A percentile compares a stretch with the other conserved stretches of the same genome.
Evolutionary conservation across 2,888 invertebrate species (phyloP).

Genomic region (Tetrapedia diversipes): DNA sequence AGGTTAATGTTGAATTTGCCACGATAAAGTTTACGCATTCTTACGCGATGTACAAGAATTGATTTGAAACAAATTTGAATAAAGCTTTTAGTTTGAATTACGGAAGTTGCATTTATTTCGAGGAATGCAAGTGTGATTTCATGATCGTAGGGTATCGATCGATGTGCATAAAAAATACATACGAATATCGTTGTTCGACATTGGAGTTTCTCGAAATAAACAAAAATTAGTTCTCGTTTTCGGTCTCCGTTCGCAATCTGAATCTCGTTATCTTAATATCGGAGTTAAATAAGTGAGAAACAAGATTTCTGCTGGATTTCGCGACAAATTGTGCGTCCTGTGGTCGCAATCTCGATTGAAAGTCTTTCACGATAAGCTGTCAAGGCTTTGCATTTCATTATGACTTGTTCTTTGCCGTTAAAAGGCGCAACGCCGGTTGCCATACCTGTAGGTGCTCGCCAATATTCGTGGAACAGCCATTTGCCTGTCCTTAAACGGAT

Average conservation of each 20-base stretch:
- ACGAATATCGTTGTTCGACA: too few relatives aligned
- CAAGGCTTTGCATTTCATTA: conserved; percentile 45
- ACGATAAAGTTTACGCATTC: neutral
- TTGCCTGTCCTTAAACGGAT: conserved; percentile 78
- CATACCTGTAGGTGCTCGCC: conserved; percentile 71
- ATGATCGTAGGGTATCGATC: too few relatives aligned
- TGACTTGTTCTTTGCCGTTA: conserved; percentile 79
- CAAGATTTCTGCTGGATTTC: neutral
- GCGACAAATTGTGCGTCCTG: neutral
- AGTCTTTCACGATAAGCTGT: neutral
- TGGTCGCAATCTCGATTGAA: neutral
- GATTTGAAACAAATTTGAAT: too few relatives aligned
- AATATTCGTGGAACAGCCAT: conserved; percentile 77
- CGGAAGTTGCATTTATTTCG: too few relatives aligned
- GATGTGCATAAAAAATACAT: too few relatives aligned
- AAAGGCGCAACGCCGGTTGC: conserved; percentile 68
- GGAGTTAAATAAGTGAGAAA: neutral
- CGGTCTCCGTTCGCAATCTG: neutral
- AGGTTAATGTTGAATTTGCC: conserved; percentile 62
- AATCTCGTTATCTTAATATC: neutral
- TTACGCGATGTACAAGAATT: too few relatives aligned
- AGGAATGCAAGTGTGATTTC: too few relatives aligned
- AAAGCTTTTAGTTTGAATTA: too few relatives aligned
- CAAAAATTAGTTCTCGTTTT: too few relatives aligned
- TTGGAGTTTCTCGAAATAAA: too few relatives aligned